Evolutionary conservation across 2,797 vertebrate species (phyloP).

Genomic region (Catamblyrhynchus diadema): DNA sequence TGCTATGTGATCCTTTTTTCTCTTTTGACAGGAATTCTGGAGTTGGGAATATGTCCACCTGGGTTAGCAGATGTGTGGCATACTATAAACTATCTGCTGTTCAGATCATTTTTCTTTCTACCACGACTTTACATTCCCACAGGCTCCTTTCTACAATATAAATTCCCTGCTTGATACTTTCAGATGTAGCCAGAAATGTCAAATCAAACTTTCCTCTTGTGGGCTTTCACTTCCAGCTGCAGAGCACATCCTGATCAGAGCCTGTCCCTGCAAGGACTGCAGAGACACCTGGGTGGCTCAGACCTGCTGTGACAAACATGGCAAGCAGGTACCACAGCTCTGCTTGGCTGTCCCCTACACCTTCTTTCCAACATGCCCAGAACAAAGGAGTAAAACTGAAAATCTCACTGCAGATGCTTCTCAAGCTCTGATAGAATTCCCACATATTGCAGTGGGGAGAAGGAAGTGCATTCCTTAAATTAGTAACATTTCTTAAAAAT

Average conservation of each 20-base stretch:
- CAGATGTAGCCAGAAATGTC: background rate
- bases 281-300: background rate
- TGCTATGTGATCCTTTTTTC: background rate
- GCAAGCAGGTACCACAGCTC: background rate
- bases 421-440: background rate
- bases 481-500: background rate
- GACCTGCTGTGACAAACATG: background rate
- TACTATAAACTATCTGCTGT: background rate
- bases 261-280: background rate
- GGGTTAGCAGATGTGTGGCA: background rate
- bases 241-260: background rate
- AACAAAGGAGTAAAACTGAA: background rate
- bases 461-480: background rate
- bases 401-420: background rate
- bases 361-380: background rate
- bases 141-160: background rate
- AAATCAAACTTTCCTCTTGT: background rate
- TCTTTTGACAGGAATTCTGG: background rate
- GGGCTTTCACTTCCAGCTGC: background rate
- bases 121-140: background rate
- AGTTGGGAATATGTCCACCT: background rate
- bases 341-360: background rate
- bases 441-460: background rate
- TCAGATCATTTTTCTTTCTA: background rate
- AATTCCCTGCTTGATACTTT: background rate